A percentile compares a stretch with the other conserved stretches of the same genome.
Evolutionary conservation across 2,888 invertebrate genomes (phyloP).

Genomic region (Chesias legatella): DNA sequence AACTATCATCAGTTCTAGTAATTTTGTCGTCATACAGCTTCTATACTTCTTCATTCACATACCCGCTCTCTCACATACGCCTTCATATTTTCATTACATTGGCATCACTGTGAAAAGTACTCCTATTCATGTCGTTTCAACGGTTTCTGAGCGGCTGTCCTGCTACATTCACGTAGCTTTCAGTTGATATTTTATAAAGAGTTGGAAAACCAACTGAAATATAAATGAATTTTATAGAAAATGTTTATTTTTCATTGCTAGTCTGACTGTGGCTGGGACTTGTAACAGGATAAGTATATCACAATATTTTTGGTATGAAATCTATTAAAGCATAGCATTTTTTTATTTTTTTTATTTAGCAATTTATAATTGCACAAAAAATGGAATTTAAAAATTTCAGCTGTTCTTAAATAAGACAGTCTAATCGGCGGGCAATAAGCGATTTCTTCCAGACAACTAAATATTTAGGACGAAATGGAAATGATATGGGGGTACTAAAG

Average conservation of each 20-base stretch:
- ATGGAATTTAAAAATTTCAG: no score
- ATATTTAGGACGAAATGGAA: no score
- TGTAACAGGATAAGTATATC: not conserved
- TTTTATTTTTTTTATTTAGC: no score
- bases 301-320: not conserved
- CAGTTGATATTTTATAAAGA: slow-evolving; percentile 24
- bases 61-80: slow-evolving; percentile 2
- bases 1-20: no score
- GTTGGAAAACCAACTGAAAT: slow-evolving; percentile 17
- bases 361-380: no score
- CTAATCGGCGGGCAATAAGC: no score
- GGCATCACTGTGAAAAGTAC: slow-evolving; percentile 10
- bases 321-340: no score
- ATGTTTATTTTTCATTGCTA: slow-evolving; percentile 19
- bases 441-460: no score
- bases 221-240: slow-evolving; percentile 23
- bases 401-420: no score
- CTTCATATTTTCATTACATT: slow-evolving; percentile 8
- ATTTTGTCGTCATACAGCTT: no score
- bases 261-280: slow-evolving; percentile 11
- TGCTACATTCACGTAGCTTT: slow-evolving; percentile 15
- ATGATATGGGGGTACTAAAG: no score
- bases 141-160: slow-evolving; percentile 12
- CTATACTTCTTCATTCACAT: not conserved
- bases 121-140: slow-evolving; percentile 16